phyloP scores from a whole-genome alignment of 2,113 vertebrate species.

The Bubo bubo region DNA sequence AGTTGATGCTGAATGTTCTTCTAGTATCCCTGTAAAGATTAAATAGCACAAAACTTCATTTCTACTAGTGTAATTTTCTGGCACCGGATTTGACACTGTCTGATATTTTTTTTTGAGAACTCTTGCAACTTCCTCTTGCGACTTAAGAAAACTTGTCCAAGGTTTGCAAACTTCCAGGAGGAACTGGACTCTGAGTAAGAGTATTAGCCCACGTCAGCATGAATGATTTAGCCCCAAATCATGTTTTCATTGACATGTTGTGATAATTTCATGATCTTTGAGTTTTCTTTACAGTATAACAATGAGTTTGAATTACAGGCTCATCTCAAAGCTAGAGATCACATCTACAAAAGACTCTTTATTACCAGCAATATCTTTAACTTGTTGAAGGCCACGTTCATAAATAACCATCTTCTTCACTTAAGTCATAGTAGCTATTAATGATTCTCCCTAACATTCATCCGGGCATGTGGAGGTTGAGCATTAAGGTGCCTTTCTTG shows the following conservation, averaged over 20 bases:
- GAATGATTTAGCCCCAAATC: neutral
- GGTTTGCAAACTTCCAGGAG: slow-evolving; percentile 5
- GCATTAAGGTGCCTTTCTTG: neutral
- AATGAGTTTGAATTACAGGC: neutral
- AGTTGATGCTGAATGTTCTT: neutral
- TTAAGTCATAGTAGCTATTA: neutral
- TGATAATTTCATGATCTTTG: neutral
- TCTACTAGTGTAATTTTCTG: neutral
- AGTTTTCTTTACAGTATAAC: neutral
- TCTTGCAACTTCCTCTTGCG: slow-evolving; percentile 15
- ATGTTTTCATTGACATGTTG: neutral
- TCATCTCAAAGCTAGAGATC: neutral
- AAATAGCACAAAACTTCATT: neutral
- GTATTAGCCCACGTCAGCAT: neutral
- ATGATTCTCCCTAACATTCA: neutral
- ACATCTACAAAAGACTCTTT: neutral
- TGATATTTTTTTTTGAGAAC: neutral
- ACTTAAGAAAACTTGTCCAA: neutral
- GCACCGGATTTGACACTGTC: accelerated
- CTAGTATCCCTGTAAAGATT: neutral
- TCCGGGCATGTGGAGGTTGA: accelerated
- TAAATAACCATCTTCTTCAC: neutral
- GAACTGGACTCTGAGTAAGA: neutral
- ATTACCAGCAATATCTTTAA: neutral
- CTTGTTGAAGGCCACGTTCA: neutral